phyloP scores from a whole-genome alignment of 1,140 invertebrate genomes.

The Pomacea maculata region DNA sequence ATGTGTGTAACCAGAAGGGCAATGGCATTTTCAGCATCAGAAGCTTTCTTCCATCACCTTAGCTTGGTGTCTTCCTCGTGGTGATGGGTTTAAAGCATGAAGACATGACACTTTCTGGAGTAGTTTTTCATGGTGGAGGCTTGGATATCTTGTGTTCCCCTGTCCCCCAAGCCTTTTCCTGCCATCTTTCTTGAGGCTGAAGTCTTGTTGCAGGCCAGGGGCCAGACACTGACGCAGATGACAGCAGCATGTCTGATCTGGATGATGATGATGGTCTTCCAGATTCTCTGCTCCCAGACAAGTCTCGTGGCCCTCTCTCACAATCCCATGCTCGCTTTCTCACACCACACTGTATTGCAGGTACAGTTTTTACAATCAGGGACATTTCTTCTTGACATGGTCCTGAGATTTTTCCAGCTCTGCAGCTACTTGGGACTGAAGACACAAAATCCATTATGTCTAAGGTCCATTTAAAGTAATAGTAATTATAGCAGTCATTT shows the following conservation, averaged over 20 bases:
- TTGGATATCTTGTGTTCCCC: constrained; percentile 6
- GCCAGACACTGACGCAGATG: neutral
- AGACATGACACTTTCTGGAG: neutral
- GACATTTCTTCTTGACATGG: too few species aligned
- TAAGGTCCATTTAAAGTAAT: too few species aligned
- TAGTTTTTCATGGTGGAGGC: neutral
- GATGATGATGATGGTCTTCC: constrained; percentile 47
- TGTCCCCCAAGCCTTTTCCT: neutral
- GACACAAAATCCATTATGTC: too few species aligned
- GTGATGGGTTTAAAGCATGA: too few species aligned
- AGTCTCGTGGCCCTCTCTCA: constrained; percentile 33
- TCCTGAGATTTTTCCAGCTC: too few species aligned
- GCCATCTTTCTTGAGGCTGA: neutral
- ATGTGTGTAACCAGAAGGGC: too few species aligned
- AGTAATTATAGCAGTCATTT: too few species aligned
- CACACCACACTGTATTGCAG: constrained; percentile 31
- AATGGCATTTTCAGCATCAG: too few species aligned
- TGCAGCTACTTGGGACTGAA: too few species aligned
- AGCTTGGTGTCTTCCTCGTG: too few species aligned
- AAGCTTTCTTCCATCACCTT: too few species aligned
- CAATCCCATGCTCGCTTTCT: constrained; percentile 25
- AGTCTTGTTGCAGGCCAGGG: constrained; percentile 8
- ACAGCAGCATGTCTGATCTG: constrained; percentile 24
- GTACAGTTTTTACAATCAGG: constrained; percentile 8
- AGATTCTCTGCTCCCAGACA: constrained; percentile 49